Evolutionary conservation across 2,797 vertebrate genomes (phyloP).

Genomic region (Morus bassanus): DNA sequence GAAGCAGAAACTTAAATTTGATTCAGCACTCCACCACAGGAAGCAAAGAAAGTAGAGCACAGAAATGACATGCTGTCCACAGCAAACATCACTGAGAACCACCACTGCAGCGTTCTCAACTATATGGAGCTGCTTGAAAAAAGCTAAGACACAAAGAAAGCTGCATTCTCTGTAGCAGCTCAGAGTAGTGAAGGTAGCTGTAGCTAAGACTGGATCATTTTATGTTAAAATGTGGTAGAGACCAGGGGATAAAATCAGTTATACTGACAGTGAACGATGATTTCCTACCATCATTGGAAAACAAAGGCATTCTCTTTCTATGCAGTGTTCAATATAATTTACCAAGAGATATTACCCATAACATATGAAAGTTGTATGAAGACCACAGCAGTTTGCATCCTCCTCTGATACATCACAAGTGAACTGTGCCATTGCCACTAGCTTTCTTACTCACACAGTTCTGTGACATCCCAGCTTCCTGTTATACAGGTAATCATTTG

Average conservation of each 20-base stretch:
- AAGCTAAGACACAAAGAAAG: neutral
- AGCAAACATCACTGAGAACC: neutral
- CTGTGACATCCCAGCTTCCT: neutral
- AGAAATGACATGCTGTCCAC: neutral
- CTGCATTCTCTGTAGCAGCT: neutral
- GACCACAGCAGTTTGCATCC: neutral
- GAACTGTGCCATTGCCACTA: neutral
- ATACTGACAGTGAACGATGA: neutral
- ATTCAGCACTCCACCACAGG: neutral
- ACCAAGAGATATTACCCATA: neutral
- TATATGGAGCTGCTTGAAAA: neutral
- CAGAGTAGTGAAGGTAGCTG: neutral
- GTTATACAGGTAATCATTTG: neutral
- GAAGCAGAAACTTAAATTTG: neutral
- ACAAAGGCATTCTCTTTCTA: neutral
- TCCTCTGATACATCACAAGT: neutral
- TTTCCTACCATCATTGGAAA: neutral
- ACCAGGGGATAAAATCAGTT: neutral
- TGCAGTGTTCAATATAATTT: neutral
- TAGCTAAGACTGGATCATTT: neutral
- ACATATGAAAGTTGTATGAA: neutral
- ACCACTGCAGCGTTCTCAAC: neutral
- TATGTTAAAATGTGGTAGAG: neutral
- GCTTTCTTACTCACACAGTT: neutral
- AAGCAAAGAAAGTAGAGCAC: neutral